Conservation (phyloP, 1,140 invertebrate species). For the Coptotermes formosanus region DNA sequence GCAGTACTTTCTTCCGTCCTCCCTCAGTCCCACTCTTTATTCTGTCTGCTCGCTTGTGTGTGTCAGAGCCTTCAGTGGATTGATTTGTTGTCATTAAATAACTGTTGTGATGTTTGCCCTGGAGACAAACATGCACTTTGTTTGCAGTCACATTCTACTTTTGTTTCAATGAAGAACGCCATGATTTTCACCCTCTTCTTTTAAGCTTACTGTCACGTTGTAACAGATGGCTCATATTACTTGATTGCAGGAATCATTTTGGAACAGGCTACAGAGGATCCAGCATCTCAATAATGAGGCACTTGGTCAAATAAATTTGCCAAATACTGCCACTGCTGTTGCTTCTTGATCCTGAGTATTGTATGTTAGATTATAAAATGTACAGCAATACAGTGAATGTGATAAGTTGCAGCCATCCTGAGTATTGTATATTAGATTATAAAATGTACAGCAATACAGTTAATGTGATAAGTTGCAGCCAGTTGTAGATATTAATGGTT, state of each 20-base stretch:
- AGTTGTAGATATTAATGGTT: neutral
- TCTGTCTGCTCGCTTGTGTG: too few species aligned
- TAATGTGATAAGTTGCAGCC: neutral
- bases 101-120: neutral
- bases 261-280: slow-evolving; percentile 29
- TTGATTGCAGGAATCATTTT: slow-evolving; percentile 34
- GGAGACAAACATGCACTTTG: neutral
- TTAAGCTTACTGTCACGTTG: neutral
- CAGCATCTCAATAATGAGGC: slow-evolving; percentile 31
- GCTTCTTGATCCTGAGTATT: neutral
- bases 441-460: too few species aligned
- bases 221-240: neutral
- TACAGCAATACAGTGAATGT: too few species aligned
- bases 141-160: neutral
- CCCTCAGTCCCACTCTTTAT: too few species aligned
- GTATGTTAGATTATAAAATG: too few species aligned
- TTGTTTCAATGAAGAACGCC: neutral
- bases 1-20: too few species aligned
- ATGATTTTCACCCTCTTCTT: too few species aligned
- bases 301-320: slow-evolving; percentile 27
- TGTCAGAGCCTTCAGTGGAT: too few species aligned
- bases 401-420: neutral
- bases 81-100: neutral
- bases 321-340: neutral
- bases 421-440: neutral